These are phyloP conservation scores for Trididemnum nubilum DNA, from an alignment of 23 tunicate genomes.

Conservation along the genomic window DNA sequence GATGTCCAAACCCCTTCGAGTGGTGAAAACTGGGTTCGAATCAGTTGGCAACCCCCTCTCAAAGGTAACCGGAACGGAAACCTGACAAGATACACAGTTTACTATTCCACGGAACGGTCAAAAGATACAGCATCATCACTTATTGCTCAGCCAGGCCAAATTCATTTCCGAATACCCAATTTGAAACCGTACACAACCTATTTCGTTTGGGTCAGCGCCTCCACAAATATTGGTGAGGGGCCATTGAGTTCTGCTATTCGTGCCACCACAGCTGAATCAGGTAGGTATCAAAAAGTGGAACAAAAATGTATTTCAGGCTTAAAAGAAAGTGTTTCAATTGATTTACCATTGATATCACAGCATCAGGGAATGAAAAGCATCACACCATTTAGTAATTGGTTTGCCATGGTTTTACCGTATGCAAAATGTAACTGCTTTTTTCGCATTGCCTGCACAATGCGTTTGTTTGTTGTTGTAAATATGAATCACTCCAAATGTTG, in stretches of 20 bases:
- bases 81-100: conserved; percentile 53
- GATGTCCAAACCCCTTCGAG: conserved; percentile 35
- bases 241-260: conserved; percentile 49
- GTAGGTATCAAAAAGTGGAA: conserved; percentile 33
- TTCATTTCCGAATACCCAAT: conserved; percentile 1
- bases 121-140: background rate
- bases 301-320: too few relatives aligned
- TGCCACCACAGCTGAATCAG: conserved; percentile 52
- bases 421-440: too few relatives aligned
- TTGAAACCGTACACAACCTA: conserved; percentile 69
- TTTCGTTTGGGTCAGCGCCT: conserved; percentile 61
- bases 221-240: conserved; percentile 81
- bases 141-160: conserved; percentile 3
- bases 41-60: conserved; percentile 58
- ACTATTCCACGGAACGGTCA: conserved; percentile 4
- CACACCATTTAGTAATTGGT: too few relatives aligned
- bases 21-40: conserved; percentile 39
- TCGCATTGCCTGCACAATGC: too few relatives aligned
- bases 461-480: too few relatives aligned
- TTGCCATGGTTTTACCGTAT: too few relatives aligned
- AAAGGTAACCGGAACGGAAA: conserved; percentile 55
- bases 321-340: too few relatives aligned
- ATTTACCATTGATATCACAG: too few relatives aligned
- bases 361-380: too few relatives aligned
- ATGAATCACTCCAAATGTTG: too few relatives aligned